Base-by-base conservation (phyloP, 2,113 vertebrate species). In the Pantherophis guttatus region DNA sequence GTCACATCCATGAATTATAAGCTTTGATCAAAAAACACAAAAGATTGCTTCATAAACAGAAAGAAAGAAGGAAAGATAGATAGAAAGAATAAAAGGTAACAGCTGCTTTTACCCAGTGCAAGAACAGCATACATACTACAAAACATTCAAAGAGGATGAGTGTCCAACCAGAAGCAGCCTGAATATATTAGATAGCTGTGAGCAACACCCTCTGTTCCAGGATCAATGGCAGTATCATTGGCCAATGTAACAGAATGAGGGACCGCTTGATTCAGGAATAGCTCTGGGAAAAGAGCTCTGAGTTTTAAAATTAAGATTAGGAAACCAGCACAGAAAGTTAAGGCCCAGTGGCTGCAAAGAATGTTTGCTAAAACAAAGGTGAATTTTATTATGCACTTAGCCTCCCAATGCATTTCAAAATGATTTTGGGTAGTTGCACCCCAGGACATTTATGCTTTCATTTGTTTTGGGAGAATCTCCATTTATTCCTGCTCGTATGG, bases 51-150 rank as follows among this genome's bases (percentile, higher is more conserved):
- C 90, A 90, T 92, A 89, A 91, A 62, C 92, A 93, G 91, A 88
- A 88, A 92, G n/a, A 87, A 90, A 7, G 29, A 33, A 55, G 19
- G 9, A 55, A n/a, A 86, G 9, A 62, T 11, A 26, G 24, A 29
- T 12, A 65, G 26, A 86, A 86, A 86, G 44, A 50, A 48, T 33
- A 39, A 81, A 81, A 81, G 33, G 89, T 70, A 54, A 87, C 94
- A 93, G 92, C 96, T 96, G 95, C 90, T 91, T 90, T 92, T 62
- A 94, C 90, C 53, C 65, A 91, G 70, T 87, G 88, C 90, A 90
- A 91, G 92, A 94, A 90, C 93, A 85, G 94, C 90, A 5, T 10
- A 8, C 53, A 55, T 12, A 57, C 81, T 86, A 70, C 1, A 8
- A 91, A 91, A 94, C 85, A 86, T 90, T 92, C 54, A 59, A 91